Evolutionary conservation across 1,140 invertebrate species (phyloP), one percentile per base, ranked within the genome.

Genomic region (Platorchestia sp.): DNA sequence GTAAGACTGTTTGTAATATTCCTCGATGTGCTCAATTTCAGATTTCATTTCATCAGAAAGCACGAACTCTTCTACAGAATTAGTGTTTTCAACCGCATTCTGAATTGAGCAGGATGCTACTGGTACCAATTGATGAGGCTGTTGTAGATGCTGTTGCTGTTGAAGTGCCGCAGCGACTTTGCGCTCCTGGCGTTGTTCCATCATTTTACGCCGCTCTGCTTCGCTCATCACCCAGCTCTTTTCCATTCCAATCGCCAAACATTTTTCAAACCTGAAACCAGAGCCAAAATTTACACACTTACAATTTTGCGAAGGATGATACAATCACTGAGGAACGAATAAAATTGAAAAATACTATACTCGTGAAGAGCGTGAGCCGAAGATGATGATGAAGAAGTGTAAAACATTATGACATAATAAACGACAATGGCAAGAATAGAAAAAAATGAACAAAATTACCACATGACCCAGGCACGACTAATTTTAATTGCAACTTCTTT

Each of bases 191-290:
- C 97, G 95, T 87, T 96, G 97, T 89, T 97, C 97, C 95, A 97
- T 96, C 90, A 97, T 96, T 51, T 97, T 96, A 42, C 96, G 95
- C 45, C 97, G 91, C 96, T 97, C 97, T n/a, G 97, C 97, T 95
- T 97, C 97, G 16, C 97, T 97, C 97, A 97, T 97, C 22, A 97
- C 97, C 97, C 97, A 97, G 45, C 97, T 97, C 51, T 97, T 97
- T 96, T 97, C 97, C 97, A 97, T 97, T 45, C 97, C 97, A 95
- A 97, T 97, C 0, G 96, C 95, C 7, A 97, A 95, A 96, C 97
- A 97, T 96, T 97, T 97, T 89, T 97, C 95, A 95, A 97, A 97
- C 45, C 97, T 97, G 96, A 97, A 89, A 89, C n/a, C 59, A 75
- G 59, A 22, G 36, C 59, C 1, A 75, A 75, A 75, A 75, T 75